These are phyloP conservation scores for Epinotia nisella DNA, from an alignment of 2,888 invertebrate genomes.

Conservation along the genomic window DNA sequence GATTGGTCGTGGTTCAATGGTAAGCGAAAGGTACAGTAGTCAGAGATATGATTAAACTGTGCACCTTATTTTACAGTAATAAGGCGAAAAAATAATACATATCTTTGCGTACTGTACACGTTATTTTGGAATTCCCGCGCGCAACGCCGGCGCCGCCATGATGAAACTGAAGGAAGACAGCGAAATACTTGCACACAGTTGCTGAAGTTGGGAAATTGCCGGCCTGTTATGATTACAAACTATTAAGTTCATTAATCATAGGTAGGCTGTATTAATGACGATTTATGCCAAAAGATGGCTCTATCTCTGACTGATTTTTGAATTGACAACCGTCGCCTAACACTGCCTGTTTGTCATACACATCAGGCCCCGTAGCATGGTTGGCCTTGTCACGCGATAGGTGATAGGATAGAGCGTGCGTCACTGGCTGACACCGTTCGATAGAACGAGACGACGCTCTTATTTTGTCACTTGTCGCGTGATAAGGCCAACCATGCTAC, in stretches of 20 bases:
- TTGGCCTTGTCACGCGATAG: too few species aligned
- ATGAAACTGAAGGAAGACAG: constrained; percentile 25
- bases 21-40: constrained; percentile 21
- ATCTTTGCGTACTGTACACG: background rate
- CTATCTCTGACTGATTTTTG: background rate
- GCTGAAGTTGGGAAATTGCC: background rate
- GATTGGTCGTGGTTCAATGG: constrained; percentile 22
- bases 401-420: too few species aligned
- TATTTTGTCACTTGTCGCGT: too few species aligned
- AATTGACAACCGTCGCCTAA: background rate
- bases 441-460: too few species aligned
- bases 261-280: background rate
- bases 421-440: too few species aligned
- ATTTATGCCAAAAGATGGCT: background rate
- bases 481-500: too few species aligned
- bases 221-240: background rate
- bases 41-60: background rate
- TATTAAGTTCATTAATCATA: background rate
- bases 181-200: constrained; percentile 19
- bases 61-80: background rate
- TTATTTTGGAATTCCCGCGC: constrained; percentile 26
- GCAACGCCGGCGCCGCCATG: constrained; percentile 16
- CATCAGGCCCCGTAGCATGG: too few species aligned
- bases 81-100: background rate
- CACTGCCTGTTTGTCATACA: too few species aligned